Evolutionary conservation across 2,888 invertebrate species (phyloP).

Genomic region (Dusona sp.): DNA sequence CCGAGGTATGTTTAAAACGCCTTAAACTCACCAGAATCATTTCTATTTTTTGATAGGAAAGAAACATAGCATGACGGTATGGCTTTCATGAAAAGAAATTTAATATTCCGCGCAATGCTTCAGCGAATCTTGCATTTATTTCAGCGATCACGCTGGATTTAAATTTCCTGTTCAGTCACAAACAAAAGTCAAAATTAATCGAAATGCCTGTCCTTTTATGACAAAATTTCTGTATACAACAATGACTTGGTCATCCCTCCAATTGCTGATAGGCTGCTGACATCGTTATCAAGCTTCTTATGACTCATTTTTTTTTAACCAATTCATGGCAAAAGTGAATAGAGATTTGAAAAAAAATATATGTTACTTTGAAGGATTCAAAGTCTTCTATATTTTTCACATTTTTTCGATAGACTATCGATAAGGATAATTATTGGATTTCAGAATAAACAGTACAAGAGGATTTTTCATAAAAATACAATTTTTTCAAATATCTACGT

Average conservation of each 20-base stretch:
- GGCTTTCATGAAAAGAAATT: constrained; percentile 30
- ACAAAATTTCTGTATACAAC: background rate
- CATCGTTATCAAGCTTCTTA: background rate
- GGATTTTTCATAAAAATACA: background rate
- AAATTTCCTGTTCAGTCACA: background rate
- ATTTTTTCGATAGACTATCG: background rate
- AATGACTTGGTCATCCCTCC: background rate
- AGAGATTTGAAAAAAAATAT: background rate
- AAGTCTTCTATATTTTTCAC: background rate
- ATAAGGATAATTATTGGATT: background rate
- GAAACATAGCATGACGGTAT: constrained; percentile 52
- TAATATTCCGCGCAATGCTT: constrained; percentile 19
- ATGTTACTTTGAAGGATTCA: background rate
- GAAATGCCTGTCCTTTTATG: background rate
- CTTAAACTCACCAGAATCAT: background rate
- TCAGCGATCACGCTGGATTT: constrained; percentile 5
- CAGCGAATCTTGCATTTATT: constrained; percentile 24
- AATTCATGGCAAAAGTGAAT: background rate
- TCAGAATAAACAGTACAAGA: background rate
- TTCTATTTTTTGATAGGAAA: constrained; percentile 1
- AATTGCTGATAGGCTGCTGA: background rate
- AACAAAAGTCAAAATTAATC: background rate
- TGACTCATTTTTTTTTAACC: background rate
- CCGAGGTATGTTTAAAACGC: constrained; percentile 84
- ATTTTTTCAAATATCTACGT: background rate